Percentiles rank a stretch among this genome's conserved stretches.
phyloP scores from a whole-genome alignment of 2,888 invertebrate species.

The Lepidocyrtinus sp. region DNA sequence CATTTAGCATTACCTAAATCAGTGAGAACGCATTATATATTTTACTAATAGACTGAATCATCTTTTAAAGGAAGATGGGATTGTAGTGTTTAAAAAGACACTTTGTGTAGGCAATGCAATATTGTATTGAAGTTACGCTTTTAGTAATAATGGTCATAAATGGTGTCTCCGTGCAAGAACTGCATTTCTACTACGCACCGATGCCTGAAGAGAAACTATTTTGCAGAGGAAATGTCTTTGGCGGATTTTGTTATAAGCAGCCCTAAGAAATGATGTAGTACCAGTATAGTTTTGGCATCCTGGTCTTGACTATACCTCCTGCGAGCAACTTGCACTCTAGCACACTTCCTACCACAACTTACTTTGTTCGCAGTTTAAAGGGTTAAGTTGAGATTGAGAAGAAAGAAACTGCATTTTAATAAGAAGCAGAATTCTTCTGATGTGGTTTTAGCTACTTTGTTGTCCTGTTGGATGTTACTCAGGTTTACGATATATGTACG shows the following conservation, averaged over 20 bases:
- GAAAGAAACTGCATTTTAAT: not conserved
- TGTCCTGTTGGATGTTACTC: conserved; percentile 1
- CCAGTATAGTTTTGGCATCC: conserved; percentile 24
- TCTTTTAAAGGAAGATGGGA: not conserved
- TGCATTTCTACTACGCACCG: not conserved
- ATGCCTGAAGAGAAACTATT: not conserved
- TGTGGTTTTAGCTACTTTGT: not conserved
- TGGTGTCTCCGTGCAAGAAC: conserved; percentile 4
- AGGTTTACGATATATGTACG: not conserved
- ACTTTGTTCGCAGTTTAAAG: not conserved
- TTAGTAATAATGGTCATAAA: not conserved
- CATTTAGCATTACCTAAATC: not conserved
- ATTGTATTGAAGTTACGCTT: not conserved
- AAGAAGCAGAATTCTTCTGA: not conserved
- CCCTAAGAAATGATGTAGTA: conserved; percentile 7
- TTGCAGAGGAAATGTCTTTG: conserved; percentile 18
- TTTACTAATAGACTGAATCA: conserved; percentile 1
- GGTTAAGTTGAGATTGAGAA: not conserved
- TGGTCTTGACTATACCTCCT: conserved; percentile 31
- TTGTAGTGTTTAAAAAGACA: not conserved
- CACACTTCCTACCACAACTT: not conserved
- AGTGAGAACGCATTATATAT: too few species aligned
- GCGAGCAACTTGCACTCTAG: not conserved
- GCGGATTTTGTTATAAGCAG: conserved; percentile 20
- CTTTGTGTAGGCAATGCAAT: not conserved